Base-by-base conservation (phyloP, 2,888 invertebrate species). In the Campaea margaritaria region DNA sequence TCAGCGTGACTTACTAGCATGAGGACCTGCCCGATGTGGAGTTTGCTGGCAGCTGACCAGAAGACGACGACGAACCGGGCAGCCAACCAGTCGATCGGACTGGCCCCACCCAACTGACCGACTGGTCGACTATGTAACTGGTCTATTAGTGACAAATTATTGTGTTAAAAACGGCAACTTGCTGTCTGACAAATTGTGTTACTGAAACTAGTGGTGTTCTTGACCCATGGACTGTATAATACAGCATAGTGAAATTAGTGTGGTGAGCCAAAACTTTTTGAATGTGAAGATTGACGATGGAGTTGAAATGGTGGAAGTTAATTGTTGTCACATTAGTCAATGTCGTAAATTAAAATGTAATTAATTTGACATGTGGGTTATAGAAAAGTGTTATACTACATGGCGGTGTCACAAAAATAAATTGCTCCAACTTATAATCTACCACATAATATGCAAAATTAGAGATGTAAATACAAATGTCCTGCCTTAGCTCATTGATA, bases 1-100 rank as follows among this genome's bases (percentile, higher is more conserved):
- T 93, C 74, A 87, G 90, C 34, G 92, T 93, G 65, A 92, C 89
- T 81, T 92, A 92, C 86, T 93, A 90, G 82, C 84, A 78, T 51
- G 49, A 53, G 46, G 52, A 43, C 15, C 16, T 53, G 9, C 38
- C 45, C 49, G 50, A 14, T 21, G 51, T 42, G 14, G 41, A 44
- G 13, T 58, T 34, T 13, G 49, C 56, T 15, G 49, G 39, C 44
- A 59, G 59, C 61, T 63, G 62, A 65, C 59, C 58, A 11, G 60
- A n/a, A n/a, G n/a, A 15, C 13, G 49, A 50, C 43, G 9, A 31
- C 1, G 31, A 9, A 31, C 31, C 31, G 10, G 10, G 9, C 9
- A 27, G 31, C 31, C 31, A 9, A 27, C 27, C 27, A n/a, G n/a
- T n/a, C n/a, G n/a, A n/a, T n/a, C n/a, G 21, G 21, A n/a, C 31